phyloP scores from a whole-genome alignment of 2,888 invertebrate genomes.

The Chaetogeoica ovagalla region DNA sequence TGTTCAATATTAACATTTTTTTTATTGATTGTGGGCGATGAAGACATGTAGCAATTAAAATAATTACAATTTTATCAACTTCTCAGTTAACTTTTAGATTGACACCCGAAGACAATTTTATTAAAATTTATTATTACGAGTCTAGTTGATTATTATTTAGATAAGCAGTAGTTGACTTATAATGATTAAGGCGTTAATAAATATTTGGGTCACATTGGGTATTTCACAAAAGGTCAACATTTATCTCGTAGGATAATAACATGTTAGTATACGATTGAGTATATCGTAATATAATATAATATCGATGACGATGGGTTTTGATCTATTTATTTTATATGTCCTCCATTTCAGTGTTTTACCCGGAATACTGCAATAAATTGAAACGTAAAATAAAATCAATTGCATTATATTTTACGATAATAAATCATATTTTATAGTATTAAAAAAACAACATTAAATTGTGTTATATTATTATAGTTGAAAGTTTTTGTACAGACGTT shows the following conservation, averaged over 20 bases:
- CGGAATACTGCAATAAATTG: too few species aligned
- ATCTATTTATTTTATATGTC: neutral
- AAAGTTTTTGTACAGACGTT: neutral
- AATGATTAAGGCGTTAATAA: neutral
- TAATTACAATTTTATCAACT: slow-evolving; percentile 41
- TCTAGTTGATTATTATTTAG: slow-evolving; percentile 12
- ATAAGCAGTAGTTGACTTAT: slow-evolving; percentile 29
- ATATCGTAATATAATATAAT: neutral
- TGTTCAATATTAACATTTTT: slow-evolving; percentile 7
- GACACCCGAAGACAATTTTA: slow-evolving; percentile 35
- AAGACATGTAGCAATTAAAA: slow-evolving; percentile 28
- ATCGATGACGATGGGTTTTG: neutral
- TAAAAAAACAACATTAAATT: neutral
- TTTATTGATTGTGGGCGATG: neutral
- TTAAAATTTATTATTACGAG: slow-evolving; percentile 27
- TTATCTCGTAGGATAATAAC: slow-evolving; percentile 16
- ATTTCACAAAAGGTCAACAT: slow-evolving; percentile 41
- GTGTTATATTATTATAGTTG: neutral
- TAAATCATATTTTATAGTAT: too few species aligned
- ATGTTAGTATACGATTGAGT: neutral
- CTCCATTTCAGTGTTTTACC: too few species aligned
- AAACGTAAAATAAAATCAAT: too few species aligned
- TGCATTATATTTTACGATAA: too few species aligned
- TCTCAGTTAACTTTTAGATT: slow-evolving; percentile 31
- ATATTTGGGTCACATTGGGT: slow-evolving; percentile 44